Base-by-base conservation (phyloP, 1,140 invertebrate genomes). In the Solenopsis fugax region DNA sequence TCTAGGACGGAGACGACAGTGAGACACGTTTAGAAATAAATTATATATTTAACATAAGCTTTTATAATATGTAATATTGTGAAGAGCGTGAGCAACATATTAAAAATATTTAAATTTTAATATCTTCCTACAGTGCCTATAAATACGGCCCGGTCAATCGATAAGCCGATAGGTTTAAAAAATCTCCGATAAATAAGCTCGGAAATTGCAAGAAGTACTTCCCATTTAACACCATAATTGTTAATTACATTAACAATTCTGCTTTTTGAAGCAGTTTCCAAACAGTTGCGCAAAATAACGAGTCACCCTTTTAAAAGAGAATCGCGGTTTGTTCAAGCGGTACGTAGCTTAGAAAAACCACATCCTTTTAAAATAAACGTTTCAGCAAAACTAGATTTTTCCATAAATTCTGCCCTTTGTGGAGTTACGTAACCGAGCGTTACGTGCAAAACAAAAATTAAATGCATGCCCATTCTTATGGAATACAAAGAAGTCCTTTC, bases 371-470 rank as follows among this genome's bases (percentile, higher is more conserved):
- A 73, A 45, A 50, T 75, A 75, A 73, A 84, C 45, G 69, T 48
- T 75, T 56, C 54, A 29, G 41, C 24, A 73, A 24, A 60, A 84
- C 69, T 37, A 29, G 16, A 84, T 73, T 71, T 60, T 37, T 18
- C 41, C 69, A 37, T 67, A 73, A 75, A 84, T 75, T 62, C 45
- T 60, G 65, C 29, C 37, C 69, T 84, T 75, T 84, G 54, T 45
- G 6, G 48, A 75, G 45, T 75, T 80, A 41, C 29, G 48, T 37
- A 52, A 50, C 65, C 24, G 13, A 10, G 24, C 69, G 13, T 72
- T 60, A 2, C 48, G 12, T 41, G n/a, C 12, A 10, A 84, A 84
- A 84, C n/a, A 60, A 84, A 73, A 84, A 73, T 84, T 84, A 84
- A 84, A 84, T 24, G 29, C 45, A 24, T 37, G 45, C 24, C 10